These are phyloP conservation scores for Chaenogobius annularis DNA, from an alignment of 2,113 vertebrate species.

Conservation along the genomic window DNA sequence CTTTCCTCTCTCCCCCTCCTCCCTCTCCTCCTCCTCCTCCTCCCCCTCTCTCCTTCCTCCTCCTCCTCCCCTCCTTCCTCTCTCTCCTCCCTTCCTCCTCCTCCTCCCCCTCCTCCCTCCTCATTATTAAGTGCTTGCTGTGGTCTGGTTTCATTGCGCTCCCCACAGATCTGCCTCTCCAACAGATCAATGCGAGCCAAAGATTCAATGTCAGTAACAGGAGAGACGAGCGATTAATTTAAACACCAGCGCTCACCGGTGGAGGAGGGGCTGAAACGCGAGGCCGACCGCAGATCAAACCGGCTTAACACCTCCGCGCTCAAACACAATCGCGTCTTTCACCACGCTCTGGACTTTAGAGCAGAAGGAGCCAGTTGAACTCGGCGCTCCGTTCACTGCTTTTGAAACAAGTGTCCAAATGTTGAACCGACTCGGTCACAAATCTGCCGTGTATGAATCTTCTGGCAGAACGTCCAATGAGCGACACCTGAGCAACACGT, in stretches of 20 bases:
- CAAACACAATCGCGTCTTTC: neutral
- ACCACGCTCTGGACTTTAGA: neutral
- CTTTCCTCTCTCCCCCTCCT: no score
- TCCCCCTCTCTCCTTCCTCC: no score
- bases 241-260: constrained; percentile 9
- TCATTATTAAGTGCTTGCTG: constrained; percentile 71
- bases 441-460: no score
- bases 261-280: neutral
- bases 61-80: neutral
- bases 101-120: neutral
- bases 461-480: no score
- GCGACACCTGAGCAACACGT: no score
- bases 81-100: neutral
- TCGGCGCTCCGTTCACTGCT: no score
- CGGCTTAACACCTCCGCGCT: neutral
- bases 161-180: constrained; percentile 55
- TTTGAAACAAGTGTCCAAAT: no score
- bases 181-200: constrained; percentile 73
- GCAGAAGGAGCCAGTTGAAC: no score
- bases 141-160: constrained; percentile 65
- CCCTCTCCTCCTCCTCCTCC: neutral
- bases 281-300: constrained; percentile 1
- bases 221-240: constrained; percentile 75
- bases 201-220: constrained; percentile 71
- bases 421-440: no score